Evolutionary conservation across 1,140 invertebrate species (phyloP), one percentile per base, ranked within the genome.

Genomic region (Cyrtorhinus lividipennis): DNA sequence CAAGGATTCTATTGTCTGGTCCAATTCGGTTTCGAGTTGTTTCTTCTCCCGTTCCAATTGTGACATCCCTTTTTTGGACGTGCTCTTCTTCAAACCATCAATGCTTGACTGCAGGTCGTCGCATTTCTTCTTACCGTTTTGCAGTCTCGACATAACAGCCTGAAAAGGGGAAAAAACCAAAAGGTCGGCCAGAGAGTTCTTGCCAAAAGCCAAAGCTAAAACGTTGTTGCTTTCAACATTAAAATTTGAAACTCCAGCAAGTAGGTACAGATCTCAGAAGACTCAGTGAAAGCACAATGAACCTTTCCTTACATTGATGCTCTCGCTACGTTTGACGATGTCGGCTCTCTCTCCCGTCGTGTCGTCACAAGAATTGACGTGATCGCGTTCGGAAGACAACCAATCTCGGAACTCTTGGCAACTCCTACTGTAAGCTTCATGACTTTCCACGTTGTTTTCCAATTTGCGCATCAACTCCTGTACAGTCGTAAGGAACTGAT

Each of bases 361-460:
- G 71, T 90, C 87, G 69, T 88, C 84, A 69, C 84, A 86, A 44
- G 89, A 81, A 13, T 82, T 70, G 2, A 92, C 71, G 69, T 88
- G 88, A 61, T 88, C 83, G 64, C 80, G 82, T 71, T 90, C 85
- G n/a, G 77, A 76, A 38, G 78, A 80, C 18, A 92, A 71, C 87
- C 89, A 93, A 65, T 90, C 83, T 66, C 83, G 84, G 69, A 89
- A 88, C 18, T 79, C 77, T 67, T 85, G 82, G 61, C 86, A 81
- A 24, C 83, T 74, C 22, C 81, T 74, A 64, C 87, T 85, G 27
- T 90, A 83, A 61, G 87, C 80, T 69, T 84, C 84, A 70, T 98
- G 93, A 66, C 87, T 88, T 62, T 88, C 83, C 0, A 92, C 88
- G 72, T 88, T 90, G 38, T 83, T 81, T 68, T 94, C 90, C 25